Evolutionary conservation across 1,140 invertebrate genomes (phyloP).

Genomic region (Pomacea maculata): DNA sequence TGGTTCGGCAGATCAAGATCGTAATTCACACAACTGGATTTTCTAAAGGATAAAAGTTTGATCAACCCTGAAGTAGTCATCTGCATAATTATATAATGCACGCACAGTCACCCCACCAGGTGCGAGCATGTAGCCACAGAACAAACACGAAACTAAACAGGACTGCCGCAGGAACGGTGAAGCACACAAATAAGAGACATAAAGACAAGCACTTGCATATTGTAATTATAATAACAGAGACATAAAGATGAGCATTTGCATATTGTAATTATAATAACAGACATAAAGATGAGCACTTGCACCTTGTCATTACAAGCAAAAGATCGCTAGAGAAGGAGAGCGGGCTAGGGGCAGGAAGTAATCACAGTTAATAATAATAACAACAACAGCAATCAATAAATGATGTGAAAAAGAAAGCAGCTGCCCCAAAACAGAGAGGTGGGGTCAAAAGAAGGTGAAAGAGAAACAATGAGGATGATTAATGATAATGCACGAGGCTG

Average conservation of each 20-base stretch:
- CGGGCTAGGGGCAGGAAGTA: not conserved
- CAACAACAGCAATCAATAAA: not conserved
- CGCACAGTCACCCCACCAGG: too few relatives aligned
- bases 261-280: not conserved
- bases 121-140: too few relatives aligned
- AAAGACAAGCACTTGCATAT: too few relatives aligned
- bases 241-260: not conserved
- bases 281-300: too few relatives aligned
- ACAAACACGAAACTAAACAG: too few relatives aligned
- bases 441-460: not conserved
- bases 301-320: not conserved
- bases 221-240: not conserved
- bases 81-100: too few relatives aligned
- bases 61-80: too few relatives aligned
- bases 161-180: too few relatives aligned
- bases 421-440: not conserved
- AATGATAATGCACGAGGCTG: not conserved
- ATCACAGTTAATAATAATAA: not conserved
- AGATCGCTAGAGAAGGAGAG: conserved; percentile 3
- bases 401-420: not conserved
- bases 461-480: not conserved
- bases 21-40: too few relatives aligned
- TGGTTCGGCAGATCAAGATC: too few relatives aligned
- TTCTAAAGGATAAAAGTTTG: too few relatives aligned
- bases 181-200: too few relatives aligned